phyloP scores from a whole-genome alignment of 2,888 invertebrate genomes.

The Drosophila subquinaria region DNA sequence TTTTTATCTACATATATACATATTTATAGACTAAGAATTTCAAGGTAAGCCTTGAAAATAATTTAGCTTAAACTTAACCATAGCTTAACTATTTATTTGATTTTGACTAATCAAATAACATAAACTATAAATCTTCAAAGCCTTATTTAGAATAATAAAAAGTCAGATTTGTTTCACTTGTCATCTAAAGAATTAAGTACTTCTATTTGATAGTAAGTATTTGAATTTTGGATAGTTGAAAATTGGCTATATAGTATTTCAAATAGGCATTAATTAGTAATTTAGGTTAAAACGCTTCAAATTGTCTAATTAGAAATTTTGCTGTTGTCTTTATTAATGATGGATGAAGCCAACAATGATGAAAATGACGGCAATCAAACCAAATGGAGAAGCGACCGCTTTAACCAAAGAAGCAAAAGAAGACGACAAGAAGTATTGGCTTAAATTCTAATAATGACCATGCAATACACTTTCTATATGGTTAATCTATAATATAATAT shows the following conservation, averaged over 20 bases:
- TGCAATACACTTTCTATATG: not conserved
- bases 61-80: not conserved
- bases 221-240: not conserved
- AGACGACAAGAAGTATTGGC: not conserved
- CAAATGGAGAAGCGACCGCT: conserved; percentile 20
- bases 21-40: not conserved
- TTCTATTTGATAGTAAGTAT: not conserved
- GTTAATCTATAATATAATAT: too few relatives aligned
- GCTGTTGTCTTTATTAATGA: conserved; percentile 32
- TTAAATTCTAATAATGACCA: not conserved
- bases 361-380: conserved; percentile 21
- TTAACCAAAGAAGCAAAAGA: conserved; percentile 10
- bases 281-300: conserved; percentile 22
- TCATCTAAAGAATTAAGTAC: not conserved
- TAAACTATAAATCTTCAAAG: not conserved
- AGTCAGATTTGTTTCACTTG: not conserved
- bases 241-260: not conserved
- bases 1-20: not conserved
- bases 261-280: conserved; percentile 20
- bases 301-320: conserved; percentile 38
- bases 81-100: not conserved
- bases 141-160: not conserved
- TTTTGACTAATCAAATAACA: not conserved
- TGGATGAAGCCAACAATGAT: conserved; percentile 13
- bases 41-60: conserved; percentile 13